Evolutionary conservation across 2,797 vertebrate genomes (phyloP).

Genomic region (Fratercula arctica): DNA sequence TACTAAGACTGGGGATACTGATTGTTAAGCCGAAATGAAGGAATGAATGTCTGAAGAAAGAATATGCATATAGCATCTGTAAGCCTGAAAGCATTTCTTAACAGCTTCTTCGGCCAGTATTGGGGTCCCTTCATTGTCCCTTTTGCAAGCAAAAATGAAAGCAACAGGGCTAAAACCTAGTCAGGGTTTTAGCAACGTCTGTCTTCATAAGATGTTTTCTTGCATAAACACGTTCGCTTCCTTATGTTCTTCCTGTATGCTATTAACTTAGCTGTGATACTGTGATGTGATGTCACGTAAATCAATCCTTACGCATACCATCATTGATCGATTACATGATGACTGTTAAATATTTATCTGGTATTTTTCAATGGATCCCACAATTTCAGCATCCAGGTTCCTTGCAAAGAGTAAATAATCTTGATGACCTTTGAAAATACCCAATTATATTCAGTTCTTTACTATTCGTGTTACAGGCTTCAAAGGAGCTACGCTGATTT

Average conservation of each 20-base stretch:
- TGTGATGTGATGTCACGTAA: neutral
- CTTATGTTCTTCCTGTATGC: neutral
- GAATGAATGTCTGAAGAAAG: neutral
- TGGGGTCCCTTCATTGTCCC: neutral
- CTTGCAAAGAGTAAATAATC: neutral
- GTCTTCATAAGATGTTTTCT: neutral
- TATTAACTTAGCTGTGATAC: neutral
- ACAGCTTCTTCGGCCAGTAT: neutral
- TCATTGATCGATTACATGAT: neutral
- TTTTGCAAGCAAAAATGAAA: neutral
- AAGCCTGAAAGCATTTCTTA: neutral
- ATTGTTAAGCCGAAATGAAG: neutral
- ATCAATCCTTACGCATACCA: neutral
- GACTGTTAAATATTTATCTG: neutral
- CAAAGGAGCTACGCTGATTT: neutral
- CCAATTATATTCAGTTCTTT: neutral
- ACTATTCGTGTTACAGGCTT: neutral
- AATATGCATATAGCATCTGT: neutral
- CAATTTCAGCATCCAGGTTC: neutral
- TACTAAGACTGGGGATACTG: neutral
- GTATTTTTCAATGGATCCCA: neutral
- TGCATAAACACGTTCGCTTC: neutral
- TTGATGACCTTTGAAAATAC: neutral
- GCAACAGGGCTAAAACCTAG: neutral
- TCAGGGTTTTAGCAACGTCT: neutral